phyloP scores from a whole-genome alignment of 2,113 vertebrate species.

The Oryzias woworae region DNA sequence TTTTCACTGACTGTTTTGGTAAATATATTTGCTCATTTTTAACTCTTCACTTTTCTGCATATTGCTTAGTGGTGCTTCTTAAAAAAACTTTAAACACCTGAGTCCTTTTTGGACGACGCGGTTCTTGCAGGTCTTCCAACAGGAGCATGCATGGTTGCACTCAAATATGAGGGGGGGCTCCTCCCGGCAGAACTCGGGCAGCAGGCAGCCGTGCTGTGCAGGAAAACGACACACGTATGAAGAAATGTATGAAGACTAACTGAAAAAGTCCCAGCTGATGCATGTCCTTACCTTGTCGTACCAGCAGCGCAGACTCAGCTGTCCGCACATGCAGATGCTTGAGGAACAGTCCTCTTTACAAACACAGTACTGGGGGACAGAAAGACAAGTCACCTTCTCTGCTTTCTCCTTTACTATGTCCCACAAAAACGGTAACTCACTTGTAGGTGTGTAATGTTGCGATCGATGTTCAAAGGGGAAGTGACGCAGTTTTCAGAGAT shows the following conservation, averaged over 20 bases:
- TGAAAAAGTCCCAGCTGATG: not conserved
- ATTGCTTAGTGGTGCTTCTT: too few relatives aligned
- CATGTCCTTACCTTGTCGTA: constrained; percentile 88
- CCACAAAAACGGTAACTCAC: constrained; percentile 57
- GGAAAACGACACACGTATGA: not conserved
- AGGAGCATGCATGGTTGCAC: constrained; percentile 97
- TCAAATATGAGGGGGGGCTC: constrained; percentile 95
- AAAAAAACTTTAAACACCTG: constrained; percentile 66
- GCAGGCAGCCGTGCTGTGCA: constrained; percentile 85
- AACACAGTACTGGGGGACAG: constrained; percentile 87
- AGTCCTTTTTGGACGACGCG: constrained; percentile 95
- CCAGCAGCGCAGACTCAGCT: constrained; percentile 98
- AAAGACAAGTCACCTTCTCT: not conserved
- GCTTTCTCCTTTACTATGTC: too few relatives aligned
- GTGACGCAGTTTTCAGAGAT: constrained; percentile 96
- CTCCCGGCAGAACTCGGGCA: constrained; percentile 93
- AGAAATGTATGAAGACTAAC: not conserved
- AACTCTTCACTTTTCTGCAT: too few relatives aligned
- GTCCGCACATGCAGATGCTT: constrained; percentile 97
- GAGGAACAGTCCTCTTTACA: constrained; percentile 96
- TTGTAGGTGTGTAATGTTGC: constrained; percentile 97
- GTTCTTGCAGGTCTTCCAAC: constrained; percentile 95
- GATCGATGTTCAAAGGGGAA: constrained; percentile 94
- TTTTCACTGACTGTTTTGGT: too few relatives aligned
- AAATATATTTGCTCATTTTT: too few relatives aligned